Percentiles rank a stretch among this genome's conserved stretches.
These are phyloP conservation scores for Myotis myotis DNA, from an alignment of 2,797 vertebrate species.

Conservation along the genomic window DNA sequence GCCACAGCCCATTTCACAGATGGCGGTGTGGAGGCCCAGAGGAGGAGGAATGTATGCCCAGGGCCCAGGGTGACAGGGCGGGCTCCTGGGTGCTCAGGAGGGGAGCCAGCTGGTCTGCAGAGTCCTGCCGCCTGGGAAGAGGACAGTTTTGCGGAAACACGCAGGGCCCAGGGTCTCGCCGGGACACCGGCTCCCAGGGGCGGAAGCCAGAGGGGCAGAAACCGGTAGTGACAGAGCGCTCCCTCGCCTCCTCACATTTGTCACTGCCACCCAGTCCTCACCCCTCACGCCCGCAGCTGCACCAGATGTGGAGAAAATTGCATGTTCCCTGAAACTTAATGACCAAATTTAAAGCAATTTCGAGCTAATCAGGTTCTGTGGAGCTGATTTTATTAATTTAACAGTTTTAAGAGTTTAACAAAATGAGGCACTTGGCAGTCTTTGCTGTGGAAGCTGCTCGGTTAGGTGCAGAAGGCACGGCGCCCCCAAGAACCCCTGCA, in stretches of 20 bases:
- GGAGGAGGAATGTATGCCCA: accelerated
- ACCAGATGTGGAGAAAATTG: constrained; percentile 76
- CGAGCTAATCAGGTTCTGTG: constrained; percentile 76
- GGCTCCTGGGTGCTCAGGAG: neutral
- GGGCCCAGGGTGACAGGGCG: neutral
- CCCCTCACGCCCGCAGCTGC: constrained; percentile 58
- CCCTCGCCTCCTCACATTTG: neutral
- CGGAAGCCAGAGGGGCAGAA: neutral
- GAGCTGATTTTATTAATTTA: constrained; percentile 78
- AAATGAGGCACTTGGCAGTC: constrained; percentile 65
- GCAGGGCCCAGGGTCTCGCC: neutral
- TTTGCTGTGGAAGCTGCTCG: constrained; percentile 24
- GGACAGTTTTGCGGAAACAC: too few species aligned
- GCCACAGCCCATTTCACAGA: neutral
- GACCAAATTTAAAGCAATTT: constrained; percentile 77
- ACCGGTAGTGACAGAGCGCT: neutral
- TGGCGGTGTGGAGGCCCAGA: neutral
- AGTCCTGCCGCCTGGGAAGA: too few species aligned
- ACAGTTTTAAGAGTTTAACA: constrained; percentile 68
- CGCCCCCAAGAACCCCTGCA: neutral
- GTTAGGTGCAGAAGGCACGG: neutral
- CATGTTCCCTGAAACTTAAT: constrained; percentile 77
- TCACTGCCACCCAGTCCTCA: neutral
- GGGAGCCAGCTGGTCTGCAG: neutral
- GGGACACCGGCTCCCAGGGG: neutral